Percentiles rank a stretch among this genome's conserved stretches.
phyloP scores from a whole-genome alignment of 2,113 vertebrate species.

The Menura novaehollandiae region DNA sequence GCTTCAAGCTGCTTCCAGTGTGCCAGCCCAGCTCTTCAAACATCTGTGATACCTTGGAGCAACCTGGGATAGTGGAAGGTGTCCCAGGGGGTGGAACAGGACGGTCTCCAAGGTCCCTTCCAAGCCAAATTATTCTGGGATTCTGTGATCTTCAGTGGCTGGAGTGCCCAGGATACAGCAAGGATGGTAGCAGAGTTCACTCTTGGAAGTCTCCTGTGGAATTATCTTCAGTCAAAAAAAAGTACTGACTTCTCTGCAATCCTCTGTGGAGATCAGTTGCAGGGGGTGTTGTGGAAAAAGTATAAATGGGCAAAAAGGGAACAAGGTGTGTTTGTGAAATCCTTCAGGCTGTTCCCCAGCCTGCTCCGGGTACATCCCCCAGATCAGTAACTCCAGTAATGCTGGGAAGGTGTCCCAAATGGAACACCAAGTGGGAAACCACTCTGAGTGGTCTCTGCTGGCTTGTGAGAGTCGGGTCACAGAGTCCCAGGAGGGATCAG shows the following conservation, averaged over 20 bases:
- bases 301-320: not conserved
- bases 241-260: not conserved
- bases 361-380: not conserved
- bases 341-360: not conserved
- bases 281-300: not conserved
- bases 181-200: not conserved
- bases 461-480: not conserved
- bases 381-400: not conserved
- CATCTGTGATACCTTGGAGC: fast-evolving
- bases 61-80: not conserved
- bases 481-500: not conserved
- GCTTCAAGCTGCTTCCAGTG: not conserved
- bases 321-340: not conserved
- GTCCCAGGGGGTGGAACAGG: not conserved
- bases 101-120: not conserved
- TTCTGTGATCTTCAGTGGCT: not conserved
- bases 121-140: not conserved
- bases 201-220: not conserved
- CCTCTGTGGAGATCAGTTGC: not conserved
- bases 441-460: not conserved
- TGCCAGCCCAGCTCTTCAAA: not conserved
- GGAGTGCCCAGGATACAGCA: not conserved
- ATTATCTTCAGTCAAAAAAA: not conserved
- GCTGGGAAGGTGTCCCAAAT: not conserved
- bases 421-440: not conserved